A percentile compares a stretch with the other conserved stretches of the same genome.
These are phyloP conservation scores for Drosophila vallismaia DNA, from an alignment of 2,888 invertebrate species.

Conservation along the genomic window DNA sequence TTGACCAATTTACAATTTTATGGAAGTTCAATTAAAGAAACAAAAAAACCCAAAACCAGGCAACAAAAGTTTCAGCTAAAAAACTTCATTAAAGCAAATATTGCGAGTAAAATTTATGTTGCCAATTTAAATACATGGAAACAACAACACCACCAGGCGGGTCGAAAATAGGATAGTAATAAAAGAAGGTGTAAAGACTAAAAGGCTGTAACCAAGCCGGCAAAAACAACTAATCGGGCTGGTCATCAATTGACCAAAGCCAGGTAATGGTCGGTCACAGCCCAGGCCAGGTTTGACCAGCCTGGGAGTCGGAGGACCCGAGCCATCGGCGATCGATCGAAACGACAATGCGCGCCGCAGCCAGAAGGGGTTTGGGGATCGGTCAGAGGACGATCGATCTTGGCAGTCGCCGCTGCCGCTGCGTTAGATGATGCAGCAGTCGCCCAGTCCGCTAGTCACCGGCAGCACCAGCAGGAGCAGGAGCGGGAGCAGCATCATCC, in stretches of 20 bases:
- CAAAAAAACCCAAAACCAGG: conserved; percentile 2
- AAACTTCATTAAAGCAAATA: conserved; percentile 74
- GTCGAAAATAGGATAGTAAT: conserved; percentile 70
- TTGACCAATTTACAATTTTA: conserved; percentile 75
- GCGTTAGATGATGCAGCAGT: conserved; percentile 59
- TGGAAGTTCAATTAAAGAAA: conserved; percentile 52
- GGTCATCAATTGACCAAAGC: conserved; percentile 80
- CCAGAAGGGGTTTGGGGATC: conserved; percentile 36
- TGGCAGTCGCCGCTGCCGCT: conserved; percentile 55
- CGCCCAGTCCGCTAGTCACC: conserved; percentile 13
- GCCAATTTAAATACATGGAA: conserved; percentile 74
- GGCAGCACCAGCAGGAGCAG: conserved; percentile 5
- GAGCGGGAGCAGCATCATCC: conserved; percentile 14
- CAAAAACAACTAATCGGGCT: conserved; percentile 78
- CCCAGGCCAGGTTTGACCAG: conserved; percentile 40
- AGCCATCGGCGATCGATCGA: conserved; percentile 68
- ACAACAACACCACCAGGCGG: conserved; percentile 47
- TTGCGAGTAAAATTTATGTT: conserved; percentile 73
- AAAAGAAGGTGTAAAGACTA: conserved; percentile 75
- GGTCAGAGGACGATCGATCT: conserved; percentile 71
- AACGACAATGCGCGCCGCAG: conserved; percentile 62
- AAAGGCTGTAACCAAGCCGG: conserved; percentile 63
- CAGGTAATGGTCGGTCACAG: conserved; percentile 69
- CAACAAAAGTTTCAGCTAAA: conserved; percentile 33
- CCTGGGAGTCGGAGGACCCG: conserved; percentile 35